Evolutionary conservation across 1,140 invertebrate species (phyloP), one percentile per base, ranked within the genome.

Genomic region (Drosophila auraria): DNA sequence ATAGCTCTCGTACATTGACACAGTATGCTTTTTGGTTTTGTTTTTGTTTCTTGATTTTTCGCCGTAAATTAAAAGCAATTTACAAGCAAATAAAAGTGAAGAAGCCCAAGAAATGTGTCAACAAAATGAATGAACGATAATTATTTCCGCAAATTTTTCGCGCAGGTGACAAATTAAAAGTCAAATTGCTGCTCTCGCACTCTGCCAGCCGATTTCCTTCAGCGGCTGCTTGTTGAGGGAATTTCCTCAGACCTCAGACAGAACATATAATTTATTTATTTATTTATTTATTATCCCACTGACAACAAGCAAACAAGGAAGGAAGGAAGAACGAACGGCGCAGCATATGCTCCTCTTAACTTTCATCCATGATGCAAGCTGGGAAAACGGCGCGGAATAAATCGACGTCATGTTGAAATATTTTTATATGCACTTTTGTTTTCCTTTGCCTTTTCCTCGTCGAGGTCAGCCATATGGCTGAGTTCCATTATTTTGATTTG

Each of bases 61-160:
- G 36, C 36, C 23, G 50, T 68, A 77, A 78, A 77, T 77, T 78
- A 78, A 78, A 70, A 69, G 36, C 74, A 78, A 78, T 78, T 78
- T 69, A 53, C 75, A 78, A 30, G 56, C 49, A 73, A 73, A 73
- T 73, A 72, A 78, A 60, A 45, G 57, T n/a, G 38, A 69, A 60
- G 30, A 78, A 42, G 75, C 50, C 73, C 7, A 44, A 42, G 38
- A 77, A 76, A 68, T 77, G 56, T 77, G 74, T 56, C 62, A 76
- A 77, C 74, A 59, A 44, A 62, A 54, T 42, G 50, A 68, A 78
- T 30, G 49, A 77, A 56, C 75, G 63, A 78, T 78, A 78, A 78
- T 78, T 61, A 57, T 78, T 69, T 78, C 75, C 75, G 74, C 64
- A 76, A 50, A 64, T 65, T 76, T 75, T 61, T 75, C 61, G 60